Base-by-base conservation (phyloP, 2,888 invertebrate genomes). In the Rhamnusium bicolor region DNA sequence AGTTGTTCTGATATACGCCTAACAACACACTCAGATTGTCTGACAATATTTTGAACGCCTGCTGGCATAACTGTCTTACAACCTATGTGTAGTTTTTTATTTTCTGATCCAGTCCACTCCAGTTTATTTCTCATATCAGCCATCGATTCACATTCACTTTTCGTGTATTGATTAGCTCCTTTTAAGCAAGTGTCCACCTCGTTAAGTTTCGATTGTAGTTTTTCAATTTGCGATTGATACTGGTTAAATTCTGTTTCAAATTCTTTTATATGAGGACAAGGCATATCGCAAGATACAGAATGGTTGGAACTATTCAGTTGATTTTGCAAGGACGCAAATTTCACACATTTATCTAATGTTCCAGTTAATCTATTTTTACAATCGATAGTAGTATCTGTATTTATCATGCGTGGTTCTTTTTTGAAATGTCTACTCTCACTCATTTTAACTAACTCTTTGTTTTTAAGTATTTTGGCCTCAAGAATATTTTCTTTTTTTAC, bases 1-100 rank as follows among this genome's bases (percentile, higher is more conserved):
- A 88, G 71, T 80, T 87, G 87, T 71, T 86, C 82, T 0, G 84
- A 81, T 0, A 87, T 82, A 67, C 81, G 80, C 56, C 82, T 83
- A 0, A 87, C 87, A 0, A 87, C 87, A 56, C 81, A 80, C 73
- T 86, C 85, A 0, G 87, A 86, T 72, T 87, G 85, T 49, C 82
- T 82, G 29, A 87, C 71, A 82, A 87, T 83, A 62, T 79, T 82
- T 32, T 85, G 83, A 12, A 84, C 84, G 49, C 86, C 84, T 58
- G 79, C 77, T 58, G 80, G 60, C 5, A 74, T 18, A 14, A 75
- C 66, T 80, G 82, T 81, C 71, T 80, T 79, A 19, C 77, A 76
- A 16, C 80, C 75, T 29, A 83, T 78, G 51, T 83, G 81, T 14
- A 83, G 58, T 58, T 81, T 72, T 61, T 74, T 74, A 56, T 83